Evolutionary conservation across 2,113 vertebrate genomes (phyloP), one percentile per base, ranked within the genome.

Genomic region (Amphiprion ocellaris): DNA sequence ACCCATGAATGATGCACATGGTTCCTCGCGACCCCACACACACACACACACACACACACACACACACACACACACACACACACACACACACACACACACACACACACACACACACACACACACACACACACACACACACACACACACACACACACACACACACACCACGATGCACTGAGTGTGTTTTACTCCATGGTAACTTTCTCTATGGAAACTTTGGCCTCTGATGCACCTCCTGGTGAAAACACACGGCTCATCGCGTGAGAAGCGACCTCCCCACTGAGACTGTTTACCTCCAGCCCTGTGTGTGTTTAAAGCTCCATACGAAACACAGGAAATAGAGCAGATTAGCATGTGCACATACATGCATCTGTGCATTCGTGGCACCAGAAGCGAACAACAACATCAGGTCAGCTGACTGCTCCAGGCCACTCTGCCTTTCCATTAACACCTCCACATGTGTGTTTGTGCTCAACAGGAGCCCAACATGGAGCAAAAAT

Each of bases 331-430:
- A 46, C 0, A 3, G n/a, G 68, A 68, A 24, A n/a, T 1, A 47
- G 10, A 14, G 7, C 10, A 53, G 28, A 84, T 70, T 39, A 64
- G 5, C 50, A 5, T 72, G 8, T 44, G 23, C 5, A 53, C 39
- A 1, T 59, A n/a, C 1, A 10, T 67, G 0, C 12, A 69, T 77
- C 33, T 46, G 21, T 9, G 56, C 69, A 21, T 75, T 70, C 47
- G 26, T 30, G 10, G 23, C 69, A 67, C 63, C 39, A 81, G 60
- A 79, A 69, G 74, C 37, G 72, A 81, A 82, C 84, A 91, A 84
- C 65, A 92, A 87, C 84, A 87, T 37, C 7, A 0, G 56, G 74
- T 89, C 79, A 87, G 78, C 65, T 74, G 84, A 90, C 65, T 70
- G 26, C 37, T 30, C 26, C 1, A 17, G 23, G 67, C 60, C 77